Base-by-base conservation (phyloP, 2,113 vertebrate genomes). In the Chloropsis cyanopogon region DNA sequence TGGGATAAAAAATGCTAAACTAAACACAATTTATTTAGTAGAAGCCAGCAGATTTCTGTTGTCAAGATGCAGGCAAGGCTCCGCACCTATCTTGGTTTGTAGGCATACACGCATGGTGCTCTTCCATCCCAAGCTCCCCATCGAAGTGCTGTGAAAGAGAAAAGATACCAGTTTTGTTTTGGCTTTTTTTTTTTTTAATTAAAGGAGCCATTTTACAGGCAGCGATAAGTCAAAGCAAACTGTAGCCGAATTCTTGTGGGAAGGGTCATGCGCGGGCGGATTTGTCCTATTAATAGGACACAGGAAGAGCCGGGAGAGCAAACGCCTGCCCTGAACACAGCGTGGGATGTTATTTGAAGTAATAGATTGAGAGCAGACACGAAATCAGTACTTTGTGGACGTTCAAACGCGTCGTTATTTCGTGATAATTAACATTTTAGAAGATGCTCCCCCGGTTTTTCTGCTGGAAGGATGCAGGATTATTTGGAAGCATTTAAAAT, bases 251-350 rank as follows among this genome's bases (percentile, higher is more conserved):
- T 73, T 70, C 54, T 50, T 69, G 85, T 20, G 59, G 71, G 63
- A 82, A 93, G 47, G 92, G 71, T 82, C 78, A 59, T 41, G n/a
- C 14, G 65, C 21, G 49, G 90, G 59, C 6, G 41, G 47, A 44
- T 86, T 88, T 90, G 71, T 91, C 59, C 75, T 88, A 68, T 92
- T 88, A 83, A 83, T 41, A 88, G 72, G 92, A 88, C 68, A 77
- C 63, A 50, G 71, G 89, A 80, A 85, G 53, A 86, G 72, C 68
- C 28, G 47, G 23, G 50, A 82, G 72, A 94, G 54, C 70, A 85
- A 82, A 61, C 26, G 37, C 63, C 41, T 85, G 66, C 71, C 70
- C 66, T 17, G 71, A 53, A 69, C 78, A 42, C 59, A 91, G 59
- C 49, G 70, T 61, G 78, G 65, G 50, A 42, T 68, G 49, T 85